Percentiles rank a stretch among this genome's conserved stretches.
These are phyloP conservation scores for Pangasius krempfi DNA, from an alignment of 2,797 vertebrate species.

Conservation along the genomic window DNA sequence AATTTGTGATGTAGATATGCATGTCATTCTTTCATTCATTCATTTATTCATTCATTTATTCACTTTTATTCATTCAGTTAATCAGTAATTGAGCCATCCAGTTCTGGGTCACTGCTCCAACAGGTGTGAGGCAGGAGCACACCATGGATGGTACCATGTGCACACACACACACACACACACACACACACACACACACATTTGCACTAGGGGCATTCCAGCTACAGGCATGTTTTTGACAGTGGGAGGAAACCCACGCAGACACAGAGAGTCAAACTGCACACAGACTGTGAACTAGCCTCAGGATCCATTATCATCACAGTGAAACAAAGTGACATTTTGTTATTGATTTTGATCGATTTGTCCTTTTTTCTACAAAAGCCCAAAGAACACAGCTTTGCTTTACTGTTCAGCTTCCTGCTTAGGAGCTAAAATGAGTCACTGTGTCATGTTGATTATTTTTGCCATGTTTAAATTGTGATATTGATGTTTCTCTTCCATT, in stretches of 20 bases:
- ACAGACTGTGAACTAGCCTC: background rate
- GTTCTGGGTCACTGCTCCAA: background rate
- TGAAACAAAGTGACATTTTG: background rate
- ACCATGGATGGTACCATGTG: background rate
- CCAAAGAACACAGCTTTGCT: background rate
- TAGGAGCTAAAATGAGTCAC: slow-evolving; percentile 15
- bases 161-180: background rate
- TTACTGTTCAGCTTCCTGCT: background rate
- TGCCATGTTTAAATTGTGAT: background rate
- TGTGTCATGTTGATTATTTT: background rate
- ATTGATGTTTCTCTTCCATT: slow-evolving; percentile 10
- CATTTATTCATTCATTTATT: background rate
- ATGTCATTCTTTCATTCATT: background rate
- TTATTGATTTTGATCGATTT: background rate
- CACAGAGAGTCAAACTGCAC: background rate
- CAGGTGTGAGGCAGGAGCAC: background rate
- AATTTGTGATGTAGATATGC: background rate
- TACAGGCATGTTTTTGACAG: background rate
- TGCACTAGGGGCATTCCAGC: background rate
- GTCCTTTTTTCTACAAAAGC: background rate
- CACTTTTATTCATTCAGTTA: background rate
- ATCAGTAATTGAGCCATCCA: background rate
- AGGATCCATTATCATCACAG: background rate
- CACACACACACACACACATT: background rate
- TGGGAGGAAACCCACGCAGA: background rate